Percentiles rank a stretch among this genome's conserved stretches.
These are phyloP conservation scores for Drosophila acutilabella DNA, from an alignment of 2,888 invertebrate species.

Conservation along the genomic window DNA sequence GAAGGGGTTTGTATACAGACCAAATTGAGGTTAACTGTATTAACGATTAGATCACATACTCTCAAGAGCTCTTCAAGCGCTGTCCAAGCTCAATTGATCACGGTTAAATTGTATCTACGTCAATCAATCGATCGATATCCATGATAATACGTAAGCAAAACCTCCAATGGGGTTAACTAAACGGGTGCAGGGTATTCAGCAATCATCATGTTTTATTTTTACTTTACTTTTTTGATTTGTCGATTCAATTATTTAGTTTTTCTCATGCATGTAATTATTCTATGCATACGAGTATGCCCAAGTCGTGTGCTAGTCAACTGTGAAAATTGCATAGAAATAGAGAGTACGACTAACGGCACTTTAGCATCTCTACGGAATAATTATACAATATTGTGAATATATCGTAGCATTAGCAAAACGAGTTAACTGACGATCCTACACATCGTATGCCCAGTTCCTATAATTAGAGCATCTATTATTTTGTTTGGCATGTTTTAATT, in stretches of 20 bases:
- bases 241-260: conserved; percentile 26
- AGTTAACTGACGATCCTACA: conserved; percentile 26
- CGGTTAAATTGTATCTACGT: conserved; percentile 53
- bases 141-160: conserved; percentile 47
- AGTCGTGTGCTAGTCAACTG: conserved; percentile 46
- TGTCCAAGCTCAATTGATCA: conserved; percentile 51
- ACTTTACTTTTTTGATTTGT: conserved; percentile 32
- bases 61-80: conserved; percentile 60
- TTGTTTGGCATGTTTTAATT: conserved; percentile 37
- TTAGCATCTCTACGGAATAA: neutral
- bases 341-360: conserved; percentile 28
- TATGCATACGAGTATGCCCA: conserved; percentile 8
- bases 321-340: conserved; percentile 47
- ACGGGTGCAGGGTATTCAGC: conserved; percentile 33
- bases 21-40: conserved; percentile 67
- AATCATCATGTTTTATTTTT: conserved; percentile 7
- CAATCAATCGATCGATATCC: conserved; percentile 45
- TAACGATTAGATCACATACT: conserved; percentile 48
- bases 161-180: conserved; percentile 24
- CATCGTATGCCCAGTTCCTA: neutral
- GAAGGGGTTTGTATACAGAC: conserved; percentile 10
- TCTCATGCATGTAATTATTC: conserved; percentile 65
- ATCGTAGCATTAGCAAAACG: neutral
- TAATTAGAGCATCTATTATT: conserved; percentile 30
- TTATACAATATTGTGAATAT: neutral